Evolutionary conservation across 2,888 invertebrate species (phyloP), one percentile per base, ranked within the genome.

Genomic region (Orchesella flavescens): DNA sequence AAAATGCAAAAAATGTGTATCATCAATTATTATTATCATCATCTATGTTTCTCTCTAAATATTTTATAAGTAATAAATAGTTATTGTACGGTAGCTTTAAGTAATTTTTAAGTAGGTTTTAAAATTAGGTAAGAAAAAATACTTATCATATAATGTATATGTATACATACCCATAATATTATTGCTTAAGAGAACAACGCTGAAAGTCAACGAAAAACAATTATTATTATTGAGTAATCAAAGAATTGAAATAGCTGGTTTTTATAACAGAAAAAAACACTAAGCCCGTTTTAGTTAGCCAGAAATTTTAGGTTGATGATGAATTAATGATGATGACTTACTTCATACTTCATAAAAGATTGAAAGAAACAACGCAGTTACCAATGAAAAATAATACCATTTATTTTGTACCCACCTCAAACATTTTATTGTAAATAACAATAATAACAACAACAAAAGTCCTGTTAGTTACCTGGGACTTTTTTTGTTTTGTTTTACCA

Each of bases 351-450:
- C n/a, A n/a, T n/a, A 23, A 63, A 72, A 57, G 17, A 71, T 34
- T 34, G n/a, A 66, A 13, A 63, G 24, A 63, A 76, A 57, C 76
- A 66, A 65, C 65, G 75, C 75, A 76, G 79, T 79, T 65, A 79
- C 69, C 79, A 79, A 59, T 43, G 34, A 10, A 53, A 74, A 44
- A 12, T 59, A 34, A 61, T 78, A 66, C 34, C 43, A 71, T 71
- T 72, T 78, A 66, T 66, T 19, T 44, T 66, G 13, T 66, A 63
- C 63, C 17, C 57, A 57, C 63, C 34, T 63, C 9, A 63, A 34
- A 63, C n/a, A n/a, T n/a, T n/a, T n/a, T n/a, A n/a, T n/a, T n/a
- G n/a, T n/a, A n/a, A n/a, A n/a, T n/a, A n/a, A n/a, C n/a, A n/a
- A n/a, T n/a, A n/a, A n/a, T n/a, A n/a, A n/a, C n/a, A n/a, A n/a